Base-by-base conservation (phyloP, 2,113 vertebrate genomes). In the Phalacrocorax pelagicus region DNA sequence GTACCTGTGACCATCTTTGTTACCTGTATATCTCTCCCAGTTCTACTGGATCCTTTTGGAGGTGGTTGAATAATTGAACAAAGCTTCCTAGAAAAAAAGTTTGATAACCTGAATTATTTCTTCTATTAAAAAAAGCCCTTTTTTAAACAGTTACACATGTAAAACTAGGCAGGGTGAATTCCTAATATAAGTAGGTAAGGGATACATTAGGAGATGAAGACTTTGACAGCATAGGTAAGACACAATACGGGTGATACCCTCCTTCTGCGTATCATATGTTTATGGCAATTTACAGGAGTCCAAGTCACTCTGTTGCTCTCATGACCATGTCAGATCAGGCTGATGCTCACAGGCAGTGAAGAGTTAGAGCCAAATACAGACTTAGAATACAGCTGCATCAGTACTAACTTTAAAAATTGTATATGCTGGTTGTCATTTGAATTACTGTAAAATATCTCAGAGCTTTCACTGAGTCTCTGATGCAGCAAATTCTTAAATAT, bases 301-400 rank as follows among this genome's bases (percentile, higher is more conserved):
- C 8, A 57, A 65, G 9, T 40, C 30, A 27, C 22, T 30, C 52
- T 80, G 10, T 61, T 32, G 10, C 8, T 66, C 12, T 70, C 18
- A 12, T 6, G 44, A 7, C 5, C 21, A 12, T 0, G 0, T 47
- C n/a, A 42, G 11, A 29, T 49, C 42, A 42, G 29, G 7, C 10
- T 73, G 26, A 30, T 36, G 11, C 19, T 81, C 17, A 62, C 17
- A 15, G 18, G 14, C 2, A 26, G 24, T 26, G 32, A 55, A 54
- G 6, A 6, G 3, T 21, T 49, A 49, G 34, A 74, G 21, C 2
- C 34, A 44, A 86, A 58, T 17, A 18, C 7, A 78, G 20, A 27
- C 19, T 69, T 36, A 59, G 21, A 61, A 36, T 66, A 62, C 13
- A 63, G 15, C 38, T 34, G 8, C 4, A 66, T 46, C 26, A 42